Evolutionary conservation across 2,113 vertebrate genomes (phyloP).

Genomic region (Microcebus ravelobensis): DNA sequence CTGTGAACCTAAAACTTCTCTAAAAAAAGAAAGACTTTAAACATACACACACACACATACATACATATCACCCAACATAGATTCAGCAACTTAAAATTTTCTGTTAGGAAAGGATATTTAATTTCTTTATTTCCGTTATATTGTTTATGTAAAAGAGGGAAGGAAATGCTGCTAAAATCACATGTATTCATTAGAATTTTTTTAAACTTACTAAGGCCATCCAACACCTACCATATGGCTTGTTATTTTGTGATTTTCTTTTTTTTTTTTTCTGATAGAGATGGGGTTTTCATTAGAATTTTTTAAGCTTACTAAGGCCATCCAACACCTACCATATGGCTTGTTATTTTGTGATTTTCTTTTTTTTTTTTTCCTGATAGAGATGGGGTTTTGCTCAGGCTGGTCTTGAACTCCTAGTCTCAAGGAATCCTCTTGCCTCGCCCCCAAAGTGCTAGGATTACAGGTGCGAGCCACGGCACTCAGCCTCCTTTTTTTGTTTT

Average conservation of each 20-base stretch:
- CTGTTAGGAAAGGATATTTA: neutral
- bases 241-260: conserved; percentile 23
- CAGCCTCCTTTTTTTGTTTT: too few relatives aligned
- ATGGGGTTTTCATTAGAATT: conserved; percentile 5
- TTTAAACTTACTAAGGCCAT: conserved; percentile 36
- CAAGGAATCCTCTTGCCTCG: too few relatives aligned
- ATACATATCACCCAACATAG: neutral
- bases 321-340: conserved; percentile 4
- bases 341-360: conserved; percentile 33
- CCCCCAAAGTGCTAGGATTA: too few relatives aligned
- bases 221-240: conserved; percentile 11
- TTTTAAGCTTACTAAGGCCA: conserved; percentile 38
- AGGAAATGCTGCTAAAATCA: conserved; percentile 25
- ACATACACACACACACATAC: neutral
- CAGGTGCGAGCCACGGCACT: too few relatives aligned
- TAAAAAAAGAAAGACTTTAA: neutral
- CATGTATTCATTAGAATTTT: conserved; percentile 10
- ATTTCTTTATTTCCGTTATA: neutral
- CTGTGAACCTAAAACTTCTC: neutral
- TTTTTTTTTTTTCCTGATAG: neutral
- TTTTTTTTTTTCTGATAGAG: neutral
- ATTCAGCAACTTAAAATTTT: conserved; percentile 39
- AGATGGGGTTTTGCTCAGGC: too few relatives aligned
- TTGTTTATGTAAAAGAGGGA: conserved; percentile 10
- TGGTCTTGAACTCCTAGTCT: too few relatives aligned